Base-by-base conservation (phyloP, 2,113 vertebrate genomes). In the Taxidea taxus region DNA sequence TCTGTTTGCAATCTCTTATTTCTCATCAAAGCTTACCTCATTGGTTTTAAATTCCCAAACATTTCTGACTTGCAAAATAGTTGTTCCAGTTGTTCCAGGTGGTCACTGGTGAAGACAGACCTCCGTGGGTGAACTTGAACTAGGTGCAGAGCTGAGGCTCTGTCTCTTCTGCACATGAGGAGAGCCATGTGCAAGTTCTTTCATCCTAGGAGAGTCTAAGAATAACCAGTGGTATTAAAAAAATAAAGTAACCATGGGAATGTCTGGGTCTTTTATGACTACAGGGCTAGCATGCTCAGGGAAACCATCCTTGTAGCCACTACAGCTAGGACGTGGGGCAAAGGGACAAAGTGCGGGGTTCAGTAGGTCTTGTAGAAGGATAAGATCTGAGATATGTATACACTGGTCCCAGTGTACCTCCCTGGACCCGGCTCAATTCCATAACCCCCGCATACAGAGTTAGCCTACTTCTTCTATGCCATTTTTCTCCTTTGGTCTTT, bases 321-420 rank as follows among this genome's bases (percentile, higher is more conserved):
- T 31, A 12, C 10, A 91, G 21, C 8, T 12, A 58, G 49, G 37
- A 88, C 21, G 6, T 27, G 4, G 27, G 23, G 2, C 5, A 42
- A 78, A 70, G 2, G 15, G 37, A 42, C 27, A 51, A 66, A 85
- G 27, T 7, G 5, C 5, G 85, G 20, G 25, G 9, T 56, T 58
- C 20, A 11, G 3, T 66, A 64, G 31, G 15, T 51, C 20, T 25
- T 44, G 0, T 29, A 82, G 27, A 27, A 82, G 13, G 29, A 0
- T 13, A 44, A 47, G 1, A 4, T 83, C 31, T 37, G n/a, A 10
- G n/a, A 20, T 84, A 1, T 20, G 3, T 86, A 14, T 58, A 37
- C 1, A 15, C 1, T 1, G 6, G 4, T 9, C 81, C 0, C 27
- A 34, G 14, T 20, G 20, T 5, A 29, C 7, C 72, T 70, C 6